phyloP scores from a whole-genome alignment of 2,797 vertebrate genomes.

The Epinephelus malabaricus region DNA sequence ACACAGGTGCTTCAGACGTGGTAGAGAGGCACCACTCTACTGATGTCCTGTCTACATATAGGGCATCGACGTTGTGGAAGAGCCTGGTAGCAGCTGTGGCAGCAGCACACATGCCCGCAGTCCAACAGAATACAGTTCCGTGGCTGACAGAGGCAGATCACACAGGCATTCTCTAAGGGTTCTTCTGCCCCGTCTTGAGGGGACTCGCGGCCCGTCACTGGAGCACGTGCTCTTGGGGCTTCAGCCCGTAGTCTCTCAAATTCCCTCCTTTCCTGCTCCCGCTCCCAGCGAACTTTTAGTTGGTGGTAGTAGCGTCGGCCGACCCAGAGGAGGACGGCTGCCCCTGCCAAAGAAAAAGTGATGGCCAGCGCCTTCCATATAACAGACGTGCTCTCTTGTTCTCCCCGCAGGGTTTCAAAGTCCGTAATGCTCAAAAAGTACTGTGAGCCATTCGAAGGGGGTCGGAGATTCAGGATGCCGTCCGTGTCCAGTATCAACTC shows the following conservation, averaged over 20 bases:
- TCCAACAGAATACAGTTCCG: conserved; percentile 89
- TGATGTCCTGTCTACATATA: conserved; percentile 88
- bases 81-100: conserved; percentile 88
- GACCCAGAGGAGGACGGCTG: conserved; percentile 76
- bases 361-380: conserved; percentile 83
- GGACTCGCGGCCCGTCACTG: rapidly evolving
- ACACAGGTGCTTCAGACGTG: conserved; percentile 71
- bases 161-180: conserved; percentile 78
- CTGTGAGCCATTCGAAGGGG: conserved; percentile 79
- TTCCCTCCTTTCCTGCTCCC: conserved; percentile 76
- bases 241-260: conserved; percentile 64
- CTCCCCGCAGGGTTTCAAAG: conserved; percentile 83
- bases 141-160: conserved; percentile 87
- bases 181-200: conserved; percentile 14
- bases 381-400: conserved; percentile 76
- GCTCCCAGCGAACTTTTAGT: conserved; percentile 62
- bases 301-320: conserved; percentile 81
- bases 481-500: conserved; percentile 88
- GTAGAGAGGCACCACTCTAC: conserved; percentile 89
- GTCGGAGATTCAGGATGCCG: conserved; percentile 86
- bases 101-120: conserved; percentile 93
- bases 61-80: conserved; percentile 86
- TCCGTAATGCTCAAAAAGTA: conserved; percentile 88
- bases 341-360: conserved; percentile 74
- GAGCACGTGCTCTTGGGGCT: background rate